Conservation (phyloP, 2,113 vertebrate species). For the Phylloscopus whistleri region DNA sequence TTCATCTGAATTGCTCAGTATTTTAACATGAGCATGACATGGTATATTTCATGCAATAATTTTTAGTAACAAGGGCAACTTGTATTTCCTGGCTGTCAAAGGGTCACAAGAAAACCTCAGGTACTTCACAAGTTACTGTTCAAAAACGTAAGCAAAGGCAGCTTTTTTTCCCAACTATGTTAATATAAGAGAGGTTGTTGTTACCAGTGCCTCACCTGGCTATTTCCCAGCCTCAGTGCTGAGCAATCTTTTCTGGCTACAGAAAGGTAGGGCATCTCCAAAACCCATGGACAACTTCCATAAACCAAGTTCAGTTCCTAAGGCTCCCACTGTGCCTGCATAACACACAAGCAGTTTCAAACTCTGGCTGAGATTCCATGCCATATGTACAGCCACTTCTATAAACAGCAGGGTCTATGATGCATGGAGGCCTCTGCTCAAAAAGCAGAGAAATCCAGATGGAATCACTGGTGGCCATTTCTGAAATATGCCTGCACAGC, state of each 20-base stretch:
- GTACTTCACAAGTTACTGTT: not conserved
- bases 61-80: not conserved
- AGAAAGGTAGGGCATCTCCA: slow-evolving; percentile 19
- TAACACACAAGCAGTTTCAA: slow-evolving; percentile 2
- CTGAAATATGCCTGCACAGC: not conserved
- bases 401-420: slow-evolving; percentile 30
- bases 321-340: not conserved
- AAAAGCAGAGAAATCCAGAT: slow-evolving; percentile 42
- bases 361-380: not conserved
- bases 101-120: not conserved
- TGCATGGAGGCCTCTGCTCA: slow-evolving; percentile 18
- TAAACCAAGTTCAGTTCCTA: not conserved
- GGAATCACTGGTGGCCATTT: slow-evolving; percentile 14
- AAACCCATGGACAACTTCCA: slow-evolving; percentile 9
- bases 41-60: not conserved
- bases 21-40: not conserved
- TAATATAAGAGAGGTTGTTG: not conserved
- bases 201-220: not conserved
- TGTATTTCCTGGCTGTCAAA: not conserved
- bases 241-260: not conserved
- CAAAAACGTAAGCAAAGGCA: not conserved
- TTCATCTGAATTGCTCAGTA: not conserved
- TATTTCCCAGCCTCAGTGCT: not conserved
- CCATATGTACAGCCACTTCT: slow-evolving; percentile 51
- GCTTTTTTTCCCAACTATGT: not conserved